Percentiles rank a stretch among this genome's conserved stretches.
Conservation (phyloP, 2,888 invertebrate species). For the Sesia bembeciformis region DNA sequence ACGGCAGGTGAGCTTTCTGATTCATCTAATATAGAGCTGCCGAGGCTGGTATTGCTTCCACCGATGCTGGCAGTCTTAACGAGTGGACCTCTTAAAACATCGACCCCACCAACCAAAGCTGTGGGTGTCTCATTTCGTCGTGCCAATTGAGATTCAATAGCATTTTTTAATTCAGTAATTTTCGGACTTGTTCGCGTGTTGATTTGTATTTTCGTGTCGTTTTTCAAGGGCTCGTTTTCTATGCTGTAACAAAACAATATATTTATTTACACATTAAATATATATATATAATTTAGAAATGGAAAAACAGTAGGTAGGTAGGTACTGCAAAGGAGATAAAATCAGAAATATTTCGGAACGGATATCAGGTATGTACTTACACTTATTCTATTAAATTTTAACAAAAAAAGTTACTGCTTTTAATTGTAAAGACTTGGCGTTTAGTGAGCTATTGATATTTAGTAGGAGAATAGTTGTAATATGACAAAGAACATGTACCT, state of each 20-base stretch:
- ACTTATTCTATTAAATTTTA: too few species aligned
- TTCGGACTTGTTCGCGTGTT: conserved; percentile 66
- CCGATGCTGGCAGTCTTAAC: conserved; percentile 36
- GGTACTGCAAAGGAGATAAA: too few species aligned
- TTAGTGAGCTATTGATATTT: too few species aligned
- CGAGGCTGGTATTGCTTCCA: conserved; percentile 64
- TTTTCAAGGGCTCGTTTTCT: conserved; percentile 52
- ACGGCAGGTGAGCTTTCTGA: conserved; percentile 35
- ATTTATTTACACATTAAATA: not conserved
- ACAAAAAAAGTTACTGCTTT: too few species aligned
- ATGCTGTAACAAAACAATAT: conserved; percentile 39
- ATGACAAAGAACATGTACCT: conserved; percentile 36
- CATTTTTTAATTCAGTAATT: conserved; percentile 69
- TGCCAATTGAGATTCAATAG: conserved; percentile 71
- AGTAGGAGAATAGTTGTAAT: too few species aligned
- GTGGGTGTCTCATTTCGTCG: conserved; percentile 46
- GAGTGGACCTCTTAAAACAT: conserved; percentile 38
- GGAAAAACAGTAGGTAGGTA: not conserved
- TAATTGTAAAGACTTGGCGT: too few species aligned
- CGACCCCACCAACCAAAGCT: conserved; percentile 46
- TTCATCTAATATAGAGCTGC: conserved; percentile 64
- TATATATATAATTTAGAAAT: not conserved
- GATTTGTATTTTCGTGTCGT: conserved; percentile 49
- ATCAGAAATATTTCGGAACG: too few species aligned
- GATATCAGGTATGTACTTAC: too few species aligned